Conservation (phyloP, 1,140 invertebrate species). For the Aporrectodea caliginosa region DNA sequence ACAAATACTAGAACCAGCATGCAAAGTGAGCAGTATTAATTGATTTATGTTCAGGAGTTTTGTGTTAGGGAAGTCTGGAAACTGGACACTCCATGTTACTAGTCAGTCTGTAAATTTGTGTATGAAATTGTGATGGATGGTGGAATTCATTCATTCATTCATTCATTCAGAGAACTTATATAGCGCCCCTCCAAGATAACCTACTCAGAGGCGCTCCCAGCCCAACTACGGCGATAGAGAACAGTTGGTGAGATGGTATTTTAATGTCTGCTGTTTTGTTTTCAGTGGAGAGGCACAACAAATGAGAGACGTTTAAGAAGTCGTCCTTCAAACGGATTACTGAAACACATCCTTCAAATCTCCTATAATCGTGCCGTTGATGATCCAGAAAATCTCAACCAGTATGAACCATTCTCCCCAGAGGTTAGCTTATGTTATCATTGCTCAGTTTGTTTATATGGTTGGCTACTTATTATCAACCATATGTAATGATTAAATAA, state of each 20-base stretch:
- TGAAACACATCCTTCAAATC: slow-evolving; percentile 91
- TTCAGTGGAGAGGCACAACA: not conserved
- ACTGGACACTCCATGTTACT: too few relatives aligned
- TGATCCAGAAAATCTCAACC: slow-evolving; percentile 93
- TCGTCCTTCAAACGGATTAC: slow-evolving; percentile 54
- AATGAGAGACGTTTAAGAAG: not conserved
- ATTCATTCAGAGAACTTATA: too few relatives aligned
- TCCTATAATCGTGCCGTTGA: slow-evolving; percentile 94
- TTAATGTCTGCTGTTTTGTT: not conserved
- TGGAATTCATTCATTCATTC: too few relatives aligned
- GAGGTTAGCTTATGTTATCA: slow-evolving; percentile 63
- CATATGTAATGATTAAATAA: too few relatives aligned
- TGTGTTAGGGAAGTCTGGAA: too few relatives aligned
- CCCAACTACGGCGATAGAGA: not conserved
- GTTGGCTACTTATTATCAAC: too few relatives aligned
- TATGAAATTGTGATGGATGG: not conserved
- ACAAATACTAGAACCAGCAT: too few relatives aligned
- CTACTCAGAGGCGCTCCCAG: too few relatives aligned
- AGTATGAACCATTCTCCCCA: slow-evolving; percentile 96
- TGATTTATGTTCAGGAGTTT: too few relatives aligned
- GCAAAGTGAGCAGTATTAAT: too few relatives aligned
- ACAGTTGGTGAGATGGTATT: not conserved
- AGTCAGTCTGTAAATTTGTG: not conserved
- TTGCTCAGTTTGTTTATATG: too few relatives aligned
- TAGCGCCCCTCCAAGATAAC: too few relatives aligned